Base-by-base conservation (phyloP, 2,888 invertebrate genomes). In the Hirtodrosophila trivittata region DNA sequence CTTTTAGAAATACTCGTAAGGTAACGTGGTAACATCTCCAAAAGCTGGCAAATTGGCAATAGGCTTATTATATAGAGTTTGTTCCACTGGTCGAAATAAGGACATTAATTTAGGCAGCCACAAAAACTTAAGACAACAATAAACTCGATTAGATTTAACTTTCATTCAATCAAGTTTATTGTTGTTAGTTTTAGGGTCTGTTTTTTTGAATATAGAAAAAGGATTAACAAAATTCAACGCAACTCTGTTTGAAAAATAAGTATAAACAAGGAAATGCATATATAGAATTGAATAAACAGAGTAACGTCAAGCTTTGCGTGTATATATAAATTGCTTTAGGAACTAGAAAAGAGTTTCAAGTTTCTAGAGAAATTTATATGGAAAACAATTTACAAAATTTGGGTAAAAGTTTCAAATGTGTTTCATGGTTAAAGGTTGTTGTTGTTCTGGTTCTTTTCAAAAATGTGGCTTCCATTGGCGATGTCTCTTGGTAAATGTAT, bases 21-120 rank as follows among this genome's bases (percentile, higher is more conserved):
- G 43, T 38, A 33, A 10, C 4, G 21, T 26, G 10, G 12, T 38
- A 13, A 14, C 10, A 69, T 66, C 33, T 52, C 10, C 83, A 78
- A 71, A 64, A 35, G 43, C 14, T 9, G 65, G 83, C 52, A 60
- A 76, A 78, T 78, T 78, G 46, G 46, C 64, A 39, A 43, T 50
- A 30, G 28, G 9, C 55, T 66, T 50, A 55, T 28, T 50, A 26
- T 16, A 56, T 62, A 50, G n/a, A 28, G 18, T 18, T 25, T 66
- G 43, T 64, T 66, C 62, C 80, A 80, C 80, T 80, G 80, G 84
- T 83, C 77, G 75, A 58, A 62, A 62, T 59, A 63, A 57, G 62
- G 54, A 68, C 12, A 57, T 62, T 58, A 42, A 37, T 62, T 10
- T 55, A 30, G 12, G 10, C 38, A 67, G 14, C n/a, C 46, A 25